phyloP scores from a whole-genome alignment of 2,797 vertebrate species.

The Geotrypetes seraphini region DNA sequence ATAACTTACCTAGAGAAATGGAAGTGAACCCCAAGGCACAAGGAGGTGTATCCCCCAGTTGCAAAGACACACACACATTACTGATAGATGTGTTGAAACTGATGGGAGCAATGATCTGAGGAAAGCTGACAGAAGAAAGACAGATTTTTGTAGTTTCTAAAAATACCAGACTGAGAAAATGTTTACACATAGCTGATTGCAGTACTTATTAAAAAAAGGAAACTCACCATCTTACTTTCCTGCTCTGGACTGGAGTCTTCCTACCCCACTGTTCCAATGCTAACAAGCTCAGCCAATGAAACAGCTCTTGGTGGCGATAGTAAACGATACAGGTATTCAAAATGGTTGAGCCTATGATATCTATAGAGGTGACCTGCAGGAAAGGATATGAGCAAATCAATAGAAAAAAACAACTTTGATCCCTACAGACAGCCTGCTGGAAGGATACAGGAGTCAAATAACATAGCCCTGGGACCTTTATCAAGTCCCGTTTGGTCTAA shows the following conservation, averaged over 20 bases:
- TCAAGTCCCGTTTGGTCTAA: no score
- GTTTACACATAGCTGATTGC: no score
- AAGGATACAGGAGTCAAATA: not conserved
- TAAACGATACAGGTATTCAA: conserved; percentile 93
- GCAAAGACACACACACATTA: conserved; percentile 85
- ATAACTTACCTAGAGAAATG: conserved; percentile 73
- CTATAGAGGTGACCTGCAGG: conserved; percentile 76
- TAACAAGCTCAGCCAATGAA: conserved; percentile 82
- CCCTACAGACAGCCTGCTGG: not conserved
- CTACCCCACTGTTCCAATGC: conserved; percentile 73
- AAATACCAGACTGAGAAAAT: no score
- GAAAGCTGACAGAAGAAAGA: conserved; percentile 37
- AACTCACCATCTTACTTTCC: no score
- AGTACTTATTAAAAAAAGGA: no score
- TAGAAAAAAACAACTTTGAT: not conserved
- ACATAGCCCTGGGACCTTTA: no score
- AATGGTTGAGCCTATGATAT: conserved; percentile 71
- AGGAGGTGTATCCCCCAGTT: conserved; percentile 86
- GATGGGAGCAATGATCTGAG: conserved; percentile 78
- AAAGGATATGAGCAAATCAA: not conserved
- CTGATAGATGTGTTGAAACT: conserved; percentile 74
- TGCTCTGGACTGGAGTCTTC: no score
- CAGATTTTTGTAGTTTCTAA: not conserved
- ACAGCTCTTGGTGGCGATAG: conserved; percentile 95
- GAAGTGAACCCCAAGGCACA: conserved; percentile 91